Base-by-base conservation (phyloP, 2,797 vertebrate genomes). In the Melanotaenia pygmaea region DNA sequence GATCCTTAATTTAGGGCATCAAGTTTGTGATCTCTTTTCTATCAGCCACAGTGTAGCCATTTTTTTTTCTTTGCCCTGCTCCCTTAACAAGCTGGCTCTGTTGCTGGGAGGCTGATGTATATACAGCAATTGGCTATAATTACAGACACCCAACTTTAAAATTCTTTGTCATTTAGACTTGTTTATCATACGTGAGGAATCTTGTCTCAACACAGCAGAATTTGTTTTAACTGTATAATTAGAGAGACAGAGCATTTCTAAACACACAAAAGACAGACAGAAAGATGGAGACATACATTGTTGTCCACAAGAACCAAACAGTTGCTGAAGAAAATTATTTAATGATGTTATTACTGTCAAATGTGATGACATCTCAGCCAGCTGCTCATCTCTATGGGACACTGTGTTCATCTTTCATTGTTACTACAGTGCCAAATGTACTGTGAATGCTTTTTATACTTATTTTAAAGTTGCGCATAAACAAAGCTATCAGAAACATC, bases 131-230 rank as follows among this genome's bases (percentile, higher is more conserved):
- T 18, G 50, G 24, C 37, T 64, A 10, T 58, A 72, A 64, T 72
- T 54, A 43, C 60, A 4, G n/a, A 37, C 26, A 32, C 18, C 28
- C 32, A 18, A 12, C 47, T 32, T 16, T 11, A 9, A 51, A 70
- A 8, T 8, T n/a, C 37, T 43, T 54, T 56, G 26, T 54, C 12
- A 40, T 8, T 56, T 32, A 53, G 43, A 26, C 35, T 20, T 63
- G 35, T 30, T 47, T 47, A 47, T 47, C 18, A n/a, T n/a, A 20
- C 38, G 61, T 58, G 24, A 58, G 51, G 13, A 22, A 37, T 68
- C 62, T 35, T 59, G 54, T 69, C 45, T 43, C 57, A 53, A 38
- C 54, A 54, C 47, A 65, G 62, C 43, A 50, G 54, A 32, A 26
- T 8, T 22, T 18, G 32, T 38, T 72, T 28, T 64, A 24, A 1